These are phyloP conservation scores for Drosophila paranaensis DNA, from an alignment of 2,888 invertebrate genomes.

Conservation along the genomic window DNA sequence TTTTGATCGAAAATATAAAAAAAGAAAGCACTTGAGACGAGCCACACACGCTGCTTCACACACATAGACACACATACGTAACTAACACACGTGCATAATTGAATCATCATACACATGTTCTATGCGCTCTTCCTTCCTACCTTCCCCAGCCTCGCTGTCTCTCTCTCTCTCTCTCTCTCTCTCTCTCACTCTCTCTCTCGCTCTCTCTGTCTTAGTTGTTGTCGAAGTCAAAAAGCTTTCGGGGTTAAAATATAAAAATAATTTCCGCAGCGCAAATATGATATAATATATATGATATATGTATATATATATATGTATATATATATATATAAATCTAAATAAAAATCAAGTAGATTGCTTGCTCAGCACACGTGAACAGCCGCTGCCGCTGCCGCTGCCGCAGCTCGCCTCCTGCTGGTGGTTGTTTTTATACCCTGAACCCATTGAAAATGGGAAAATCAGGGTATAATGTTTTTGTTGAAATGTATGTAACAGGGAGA, in stretches of 20 bases:
- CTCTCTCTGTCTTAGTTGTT: constrained; percentile 32
- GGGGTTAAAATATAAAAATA: constrained; percentile 77
- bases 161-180: background rate
- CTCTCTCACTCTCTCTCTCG: background rate
- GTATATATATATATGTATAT: background rate
- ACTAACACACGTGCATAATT: constrained; percentile 58
- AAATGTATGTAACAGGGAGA: no score
- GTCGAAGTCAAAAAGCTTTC: constrained; percentile 64
- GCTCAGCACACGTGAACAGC: constrained; percentile 68
- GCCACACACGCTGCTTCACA: constrained; percentile 26
- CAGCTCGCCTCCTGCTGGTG: constrained; percentile 20
- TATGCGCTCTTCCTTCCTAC: background rate
- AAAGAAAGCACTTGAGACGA: constrained; percentile 70
- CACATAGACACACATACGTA: constrained; percentile 14
- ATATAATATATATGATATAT: constrained; percentile 6
- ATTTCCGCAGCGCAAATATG: constrained; percentile 55
- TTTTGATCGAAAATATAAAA: constrained; percentile 63
- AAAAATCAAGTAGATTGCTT: constrained; percentile 40
- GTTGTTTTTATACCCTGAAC: no score
- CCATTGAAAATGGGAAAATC: no score
- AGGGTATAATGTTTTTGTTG: no score
- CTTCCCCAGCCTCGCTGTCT: background rate
- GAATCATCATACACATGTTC: constrained; percentile 60
- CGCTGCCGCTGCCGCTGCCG: constrained; percentile 15
- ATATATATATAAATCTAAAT: background rate